Evolutionary conservation across 2,797 vertebrate species (phyloP), one percentile per base, ranked within the genome.

Genomic region (Prunella strophiata): DNA sequence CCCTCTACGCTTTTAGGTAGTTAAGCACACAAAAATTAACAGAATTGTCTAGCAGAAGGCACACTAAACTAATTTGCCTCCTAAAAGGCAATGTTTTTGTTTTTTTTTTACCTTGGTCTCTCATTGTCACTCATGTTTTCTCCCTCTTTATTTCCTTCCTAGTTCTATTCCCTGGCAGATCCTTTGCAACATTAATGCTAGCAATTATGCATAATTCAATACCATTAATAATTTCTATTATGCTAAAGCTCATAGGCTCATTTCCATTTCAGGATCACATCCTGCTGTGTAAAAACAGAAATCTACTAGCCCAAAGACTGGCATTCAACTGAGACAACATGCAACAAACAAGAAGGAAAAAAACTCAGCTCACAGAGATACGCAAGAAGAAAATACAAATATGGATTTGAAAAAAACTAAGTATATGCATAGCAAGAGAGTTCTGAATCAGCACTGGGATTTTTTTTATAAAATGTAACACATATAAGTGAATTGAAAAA

Each of bases 191-290:
- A 88, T 94, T 95, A 84, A 96, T 91, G 89, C 54, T 88, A 96
- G 85, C 91, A 91, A 96, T 94, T 93, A 91, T 94, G 68, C 73
- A 96, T 94, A 85, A 96, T 95, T 96, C 87, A 92, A 78, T 19
- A 88, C 55, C 92, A 94, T 95, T 92, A 96, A 94, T 96, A 93
- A 96, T 96, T 91, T 94, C 94, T 94, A 75, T 89, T 94, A 94
- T 38, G 76, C 89, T 88, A 93, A 83, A 47, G 21, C 66, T 88
- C 82, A 72, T 22, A 91, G 45, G 75, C 62, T 93, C 70, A 78
- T 78, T 95, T 85, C 73, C 34, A 29, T 72, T 94, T 81, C 1
- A 5, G 71, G 58, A 93, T 42, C 4, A 0, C 68, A 77, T 70
- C 65, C 30, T 4, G 16, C 62, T 79, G 57, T 42, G 29, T 62